These are phyloP conservation scores for Timandra comae DNA, from an alignment of 2,888 invertebrate genomes.

Conservation along the genomic window DNA sequence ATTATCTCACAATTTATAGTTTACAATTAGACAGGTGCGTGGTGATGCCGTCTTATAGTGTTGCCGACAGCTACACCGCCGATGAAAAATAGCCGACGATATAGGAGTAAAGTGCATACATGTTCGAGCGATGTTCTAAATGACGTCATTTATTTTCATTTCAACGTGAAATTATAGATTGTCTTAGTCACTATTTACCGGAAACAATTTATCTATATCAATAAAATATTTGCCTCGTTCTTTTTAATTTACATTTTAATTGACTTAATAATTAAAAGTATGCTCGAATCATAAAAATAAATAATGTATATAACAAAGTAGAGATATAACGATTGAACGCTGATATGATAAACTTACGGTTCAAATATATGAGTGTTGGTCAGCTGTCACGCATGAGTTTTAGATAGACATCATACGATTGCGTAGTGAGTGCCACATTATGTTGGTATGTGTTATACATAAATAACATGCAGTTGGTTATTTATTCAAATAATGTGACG, in stretches of 20 bases:
- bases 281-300: no score
- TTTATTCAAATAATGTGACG: slow-evolving; percentile 70
- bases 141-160: slow-evolving; percentile 49
- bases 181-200: background rate
- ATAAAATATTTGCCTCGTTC: no score
- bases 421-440: slow-evolving; percentile 26
- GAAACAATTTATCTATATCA: no score
- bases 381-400: slow-evolving; percentile 40
- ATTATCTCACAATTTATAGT: slow-evolving; percentile 44
- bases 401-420: slow-evolving; percentile 47
- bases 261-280: no score
- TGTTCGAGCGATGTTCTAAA: slow-evolving; percentile 40
- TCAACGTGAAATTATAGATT: slow-evolving; percentile 12
- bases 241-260: no score
- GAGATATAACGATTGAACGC: slow-evolving; percentile 3
- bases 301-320: slow-evolving; percentile 1
- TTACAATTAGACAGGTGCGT: slow-evolving; percentile 43
- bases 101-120: slow-evolving; percentile 53
- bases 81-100: slow-evolving; percentile 52
- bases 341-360: slow-evolving; percentile 6
- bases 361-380: slow-evolving; percentile 42
- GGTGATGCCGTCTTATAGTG: slow-evolving; percentile 28
- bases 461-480: slow-evolving; percentile 60
- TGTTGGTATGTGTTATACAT: slow-evolving; percentile 35
- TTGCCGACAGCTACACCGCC: slow-evolving; percentile 34